Base-by-base conservation (phyloP, 2,888 invertebrate genomes). In the Stenotaenia linearis region DNA sequence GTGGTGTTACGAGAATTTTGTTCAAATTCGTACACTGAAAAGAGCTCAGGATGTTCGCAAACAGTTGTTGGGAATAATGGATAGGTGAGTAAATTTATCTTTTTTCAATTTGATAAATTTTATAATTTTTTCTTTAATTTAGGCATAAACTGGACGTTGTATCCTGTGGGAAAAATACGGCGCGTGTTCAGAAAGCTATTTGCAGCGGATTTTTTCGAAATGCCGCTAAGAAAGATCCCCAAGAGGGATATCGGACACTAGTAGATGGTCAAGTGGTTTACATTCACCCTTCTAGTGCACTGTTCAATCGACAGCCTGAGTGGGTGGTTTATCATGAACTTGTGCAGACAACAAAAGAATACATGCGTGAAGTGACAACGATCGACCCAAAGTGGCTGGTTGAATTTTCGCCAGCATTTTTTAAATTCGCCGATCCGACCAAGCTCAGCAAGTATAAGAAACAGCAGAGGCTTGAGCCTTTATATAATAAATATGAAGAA, bases 1-100 rank as follows among this genome's bases (percentile, higher is more conserved):
- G 0, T 99, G 99, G 99, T 99, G 99, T 86, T 98, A 97, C 85
- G 98, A 99, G 86, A 99, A 99, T 88, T 99, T 99, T 85, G 96
- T 99, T 3, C 98, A 99, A 88, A 96, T 97, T 37, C 88, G 98
- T 25, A 98, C 98, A 0, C 87, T 99, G 80, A 99, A 99, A 86
- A 90, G 98, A 23, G 97, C 98, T 0, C 97, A 98, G 87, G 98
- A 99, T 88, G 97, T 99, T 0, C 90, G 99, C 61, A 99, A 99
- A 87, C 99, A 99, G 86, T 88, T 99, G 84, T 88, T 99, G 30
- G 97, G 97, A 0, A 98, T 98, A 81, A 98, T 98, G 98, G 98
- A 98, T 86, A 91, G 93, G 92, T 92, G 84, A 83, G 85, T 81
- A 77, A 12, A 77, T 77, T 77, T 12, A 35, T 12, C 28, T 3